Evolutionary conservation across 2,888 invertebrate species (phyloP), one percentile per base, ranked within the genome.

Genomic region (Eristalis pertinax): DNA sequence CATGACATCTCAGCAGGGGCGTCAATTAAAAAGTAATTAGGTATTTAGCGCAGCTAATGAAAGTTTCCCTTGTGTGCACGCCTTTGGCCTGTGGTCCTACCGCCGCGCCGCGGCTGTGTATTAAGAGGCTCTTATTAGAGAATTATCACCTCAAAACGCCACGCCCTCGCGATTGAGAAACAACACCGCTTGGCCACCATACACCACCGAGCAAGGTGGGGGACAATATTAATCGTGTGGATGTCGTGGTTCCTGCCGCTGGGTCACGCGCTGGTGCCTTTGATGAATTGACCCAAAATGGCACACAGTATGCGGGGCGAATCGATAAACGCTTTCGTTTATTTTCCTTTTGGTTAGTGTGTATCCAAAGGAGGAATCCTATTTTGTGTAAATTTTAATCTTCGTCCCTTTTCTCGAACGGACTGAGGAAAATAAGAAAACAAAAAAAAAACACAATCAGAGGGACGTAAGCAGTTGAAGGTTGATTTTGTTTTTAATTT

Each of bases 1-100:
- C 67, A 68, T 68, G 43, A n/a, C 38, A 68, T 68, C 43, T 60
- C 67, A n/a, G n/a, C 68, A 41, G 22, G 26, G 76, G 68, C 68
- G 35, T 76, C 62, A 67, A 76, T 76, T 76, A 76, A 76, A 74
- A 67, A 67, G 68, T 68, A 76, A 76, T 62, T 76, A 76, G 68
- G 62, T 62, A n/a, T 62, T 76, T 60, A 68, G 67, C 58, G 67
- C 68, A 62, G 43, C 43, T 62, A 43, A 68, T 68, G 68, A 67
- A 65, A 67, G 68, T 32, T 43, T 76, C n/a, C 43, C 62, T 58
- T 29, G 29, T 41, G 29, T 13, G 50, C 26, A 60, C 26, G 26
- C 60, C 26, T 22, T 58, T n/a, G n/a, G 10, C 50, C 43, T 24
- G 26, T 4, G 7, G 26, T 29, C 60, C 26, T 1, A 24, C 60